Evolutionary conservation across 2,888 invertebrate genomes (phyloP).

Genomic region (Conus canariensis): DNA sequence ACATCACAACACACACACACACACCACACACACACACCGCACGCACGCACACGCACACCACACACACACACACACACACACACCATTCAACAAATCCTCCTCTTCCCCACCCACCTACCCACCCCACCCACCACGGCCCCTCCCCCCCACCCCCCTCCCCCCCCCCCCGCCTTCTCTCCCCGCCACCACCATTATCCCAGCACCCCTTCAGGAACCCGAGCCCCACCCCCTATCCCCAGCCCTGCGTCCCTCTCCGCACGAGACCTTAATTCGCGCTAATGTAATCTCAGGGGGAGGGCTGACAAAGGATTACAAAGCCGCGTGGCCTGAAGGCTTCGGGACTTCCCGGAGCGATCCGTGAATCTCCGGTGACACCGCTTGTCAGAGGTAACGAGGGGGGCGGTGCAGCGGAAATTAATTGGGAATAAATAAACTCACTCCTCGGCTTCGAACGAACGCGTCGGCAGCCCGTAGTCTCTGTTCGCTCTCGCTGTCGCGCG

Average conservation of each 20-base stretch:
- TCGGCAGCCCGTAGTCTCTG: no score
- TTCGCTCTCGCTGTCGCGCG: no score
- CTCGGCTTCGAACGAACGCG: no score
- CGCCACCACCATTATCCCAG: neutral
- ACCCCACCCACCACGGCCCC: neutral
- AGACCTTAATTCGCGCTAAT: conserved; percentile 49
- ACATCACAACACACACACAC: no score
- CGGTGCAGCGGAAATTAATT: conserved; percentile 53
- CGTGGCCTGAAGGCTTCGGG: conserved; percentile 46
- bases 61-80: neutral
- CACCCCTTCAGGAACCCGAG: neutral
- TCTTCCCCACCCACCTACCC: neutral
- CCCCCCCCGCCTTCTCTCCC: neutral
- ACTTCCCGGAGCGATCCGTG: conserved; percentile 46
- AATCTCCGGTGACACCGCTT: conserved; percentile 49
- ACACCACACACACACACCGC: no score
- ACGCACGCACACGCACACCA: neutral
- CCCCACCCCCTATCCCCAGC: neutral
- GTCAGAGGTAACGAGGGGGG: conserved; percentile 51
- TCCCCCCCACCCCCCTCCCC: neutral
- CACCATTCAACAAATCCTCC: neutral
- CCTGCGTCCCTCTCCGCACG: neutral
- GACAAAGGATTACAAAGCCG: conserved; percentile 46
- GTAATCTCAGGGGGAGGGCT: conserved; percentile 45
- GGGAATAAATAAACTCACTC: conserved; percentile 48